phyloP scores from a whole-genome alignment of 2,113 vertebrate genomes.

The Pungitius pungitius region DNA sequence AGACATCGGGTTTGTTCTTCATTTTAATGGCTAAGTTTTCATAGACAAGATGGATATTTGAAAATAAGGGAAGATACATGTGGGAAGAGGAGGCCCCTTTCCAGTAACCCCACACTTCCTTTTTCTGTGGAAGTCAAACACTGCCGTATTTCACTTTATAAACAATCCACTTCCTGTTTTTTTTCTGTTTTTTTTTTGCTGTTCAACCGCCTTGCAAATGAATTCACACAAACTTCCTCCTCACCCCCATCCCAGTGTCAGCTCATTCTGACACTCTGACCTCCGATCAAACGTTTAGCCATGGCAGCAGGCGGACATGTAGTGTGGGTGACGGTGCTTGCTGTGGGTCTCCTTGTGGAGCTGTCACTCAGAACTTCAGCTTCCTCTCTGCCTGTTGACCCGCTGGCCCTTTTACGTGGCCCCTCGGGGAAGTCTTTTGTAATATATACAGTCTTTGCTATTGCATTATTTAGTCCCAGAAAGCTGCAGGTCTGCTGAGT shows the following conservation, averaged over 20 bases:
- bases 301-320: slow-evolving; percentile 11
- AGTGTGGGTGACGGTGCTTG: slow-evolving; percentile 10
- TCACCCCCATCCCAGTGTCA: not conserved
- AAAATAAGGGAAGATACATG: slow-evolving; percentile 27
- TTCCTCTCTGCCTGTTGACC: slow-evolving; percentile 3
- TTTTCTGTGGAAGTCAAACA: slow-evolving; percentile 48
- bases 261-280: not conserved
- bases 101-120: slow-evolving; percentile 56
- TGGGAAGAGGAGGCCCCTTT: slow-evolving; percentile 39
- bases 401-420: not conserved
- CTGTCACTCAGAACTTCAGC: slow-evolving; percentile 20
- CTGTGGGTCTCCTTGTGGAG: slow-evolving; percentile 5
- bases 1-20: no score
- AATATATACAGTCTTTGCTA: no score
- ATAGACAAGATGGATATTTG: not conserved
- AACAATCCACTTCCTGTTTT: slow-evolving; percentile 60
- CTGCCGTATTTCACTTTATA: slow-evolving; percentile 44
- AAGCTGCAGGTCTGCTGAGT: no score
- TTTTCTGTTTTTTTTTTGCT: slow-evolving; percentile 13
- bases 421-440: not conserved
- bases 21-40: not conserved
- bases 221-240: not conserved
- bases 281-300: slow-evolving; percentile 1
- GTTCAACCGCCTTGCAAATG: not conserved
- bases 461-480: no score